phyloP scores from a whole-genome alignment of 2,113 vertebrate species.

The Rhinolophus ferrumequinum region DNA sequence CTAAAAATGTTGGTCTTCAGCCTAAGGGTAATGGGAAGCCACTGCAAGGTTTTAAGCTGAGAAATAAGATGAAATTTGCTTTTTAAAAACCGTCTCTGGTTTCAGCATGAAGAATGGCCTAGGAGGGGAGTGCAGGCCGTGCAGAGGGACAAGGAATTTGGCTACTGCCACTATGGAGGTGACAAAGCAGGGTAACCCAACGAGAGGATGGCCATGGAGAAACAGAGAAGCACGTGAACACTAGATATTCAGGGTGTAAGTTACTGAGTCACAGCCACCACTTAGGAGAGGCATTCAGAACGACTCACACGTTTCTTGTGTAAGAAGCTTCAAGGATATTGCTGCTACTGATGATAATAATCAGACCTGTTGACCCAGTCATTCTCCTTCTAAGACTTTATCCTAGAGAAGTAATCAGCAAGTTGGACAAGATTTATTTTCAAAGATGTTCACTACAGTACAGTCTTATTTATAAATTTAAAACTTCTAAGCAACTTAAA shows the following conservation, averaged over 20 bases:
- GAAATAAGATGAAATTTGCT: background rate
- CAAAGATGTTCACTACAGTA: background rate
- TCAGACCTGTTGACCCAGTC: background rate
- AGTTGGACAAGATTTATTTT: background rate
- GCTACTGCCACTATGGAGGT: background rate
- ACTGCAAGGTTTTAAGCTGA: constrained; percentile 25
- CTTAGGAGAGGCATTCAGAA: background rate
- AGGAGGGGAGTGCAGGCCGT: background rate
- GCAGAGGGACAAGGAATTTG: background rate
- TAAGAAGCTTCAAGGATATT: background rate
- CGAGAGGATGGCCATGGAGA: background rate
- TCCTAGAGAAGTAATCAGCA: background rate
- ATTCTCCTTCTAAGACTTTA: background rate
- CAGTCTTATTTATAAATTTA: background rate
- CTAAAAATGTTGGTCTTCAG: background rate
- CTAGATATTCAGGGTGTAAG: background rate
- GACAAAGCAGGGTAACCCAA: background rate
- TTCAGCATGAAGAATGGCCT: background rate
- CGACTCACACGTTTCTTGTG: background rate
- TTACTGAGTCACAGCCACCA: constrained; percentile 17
- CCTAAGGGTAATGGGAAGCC: background rate
- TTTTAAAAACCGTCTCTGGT: background rate
- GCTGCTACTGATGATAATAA: background rate
- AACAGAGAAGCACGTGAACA: background rate
- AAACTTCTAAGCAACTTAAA: background rate